Conservation (phyloP, 2,888 invertebrate species). For the Resseliella maxima region DNA sequence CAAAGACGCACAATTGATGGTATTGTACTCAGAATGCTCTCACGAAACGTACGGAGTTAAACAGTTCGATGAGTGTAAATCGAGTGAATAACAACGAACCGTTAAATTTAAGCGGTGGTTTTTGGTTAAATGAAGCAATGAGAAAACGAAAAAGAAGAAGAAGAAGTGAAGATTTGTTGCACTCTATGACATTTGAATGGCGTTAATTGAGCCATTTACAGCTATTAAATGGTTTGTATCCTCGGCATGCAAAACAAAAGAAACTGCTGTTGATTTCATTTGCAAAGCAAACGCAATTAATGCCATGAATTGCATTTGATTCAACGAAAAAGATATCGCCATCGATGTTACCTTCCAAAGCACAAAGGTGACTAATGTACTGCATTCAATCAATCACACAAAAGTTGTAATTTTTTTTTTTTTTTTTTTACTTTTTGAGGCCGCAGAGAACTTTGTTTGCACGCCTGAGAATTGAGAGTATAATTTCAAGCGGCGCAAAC, state of each 20-base stretch:
- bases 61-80: constrained; percentile 28
- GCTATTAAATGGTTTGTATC: constrained; percentile 7
- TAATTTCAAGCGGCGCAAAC: too few species aligned
- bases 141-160: too few species aligned
- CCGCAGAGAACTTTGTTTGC: not conserved
- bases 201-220: constrained; percentile 1
- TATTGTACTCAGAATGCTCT: not conserved
- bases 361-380: too few species aligned
- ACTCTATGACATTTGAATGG: not conserved
- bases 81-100: not conserved
- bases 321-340: not conserved
- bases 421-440: not conserved
- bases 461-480: too few species aligned
- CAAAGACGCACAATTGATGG: not conserved
- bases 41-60: not conserved
- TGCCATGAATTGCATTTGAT: too few species aligned
- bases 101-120: not conserved
- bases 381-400: too few species aligned
- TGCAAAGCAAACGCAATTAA: not conserved
- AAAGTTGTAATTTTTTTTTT: too few species aligned
- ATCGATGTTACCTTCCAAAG: not conserved
- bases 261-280: not conserved
- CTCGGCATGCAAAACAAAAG: not conserved
- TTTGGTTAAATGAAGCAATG: too few species aligned
- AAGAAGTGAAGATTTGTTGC: not conserved